phyloP scores from a whole-genome alignment of 2,888 invertebrate genomes.

The Noctua janthina region DNA sequence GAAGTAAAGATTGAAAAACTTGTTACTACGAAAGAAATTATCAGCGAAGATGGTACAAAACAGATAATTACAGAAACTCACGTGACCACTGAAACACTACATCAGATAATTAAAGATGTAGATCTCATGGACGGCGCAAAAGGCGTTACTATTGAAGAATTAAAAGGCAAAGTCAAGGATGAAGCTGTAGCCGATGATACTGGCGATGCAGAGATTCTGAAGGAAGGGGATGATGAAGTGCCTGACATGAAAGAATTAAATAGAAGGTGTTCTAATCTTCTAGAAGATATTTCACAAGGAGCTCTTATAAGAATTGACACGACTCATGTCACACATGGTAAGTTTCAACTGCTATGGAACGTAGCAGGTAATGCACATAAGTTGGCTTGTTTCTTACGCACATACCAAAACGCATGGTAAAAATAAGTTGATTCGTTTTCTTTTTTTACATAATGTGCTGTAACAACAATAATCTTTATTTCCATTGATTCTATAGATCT shows the following conservation, averaged over 20 bases:
- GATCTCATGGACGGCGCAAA: constrained; percentile 12
- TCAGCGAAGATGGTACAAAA: constrained; percentile 60
- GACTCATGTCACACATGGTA: constrained; percentile 87
- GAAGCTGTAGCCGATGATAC: constrained; percentile 34
- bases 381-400: not conserved
- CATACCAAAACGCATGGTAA: too few relatives aligned
- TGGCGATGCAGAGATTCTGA: constrained; percentile 55
- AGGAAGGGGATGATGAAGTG: constrained; percentile 76
- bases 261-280: constrained; percentile 87
- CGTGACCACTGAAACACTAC: constrained; percentile 37
- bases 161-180: constrained; percentile 34
- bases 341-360: constrained; percentile 44
- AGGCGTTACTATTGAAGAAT: constrained; percentile 6
- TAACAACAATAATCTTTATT: not conserved
- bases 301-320: constrained; percentile 88
- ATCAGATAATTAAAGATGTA: constrained; percentile 24
- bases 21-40: constrained; percentile 61
- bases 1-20: constrained; percentile 55
- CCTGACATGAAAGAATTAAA: constrained; percentile 88
- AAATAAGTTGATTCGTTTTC: not conserved
- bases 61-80: constrained; percentile 61
- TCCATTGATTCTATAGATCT: constrained; percentile 84
- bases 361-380: not conserved
- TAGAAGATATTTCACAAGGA: constrained; percentile 89
- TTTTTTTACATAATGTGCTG: not conserved